Base-by-base conservation (phyloP, 2,113 vertebrate genomes). In the Gobio gobio region DNA sequence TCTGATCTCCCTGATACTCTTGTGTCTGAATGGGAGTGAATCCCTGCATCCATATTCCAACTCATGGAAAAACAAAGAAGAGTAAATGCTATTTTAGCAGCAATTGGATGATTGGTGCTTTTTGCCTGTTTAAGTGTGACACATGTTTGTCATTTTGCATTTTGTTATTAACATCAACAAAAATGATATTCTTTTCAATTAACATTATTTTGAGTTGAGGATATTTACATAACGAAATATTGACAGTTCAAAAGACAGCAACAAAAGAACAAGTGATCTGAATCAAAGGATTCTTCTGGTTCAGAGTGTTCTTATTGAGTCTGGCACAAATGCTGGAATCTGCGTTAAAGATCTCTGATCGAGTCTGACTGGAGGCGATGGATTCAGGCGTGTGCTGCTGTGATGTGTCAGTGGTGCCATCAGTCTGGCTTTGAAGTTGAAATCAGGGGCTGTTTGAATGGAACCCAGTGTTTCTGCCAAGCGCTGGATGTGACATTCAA, bases 391-490 rank as follows among this genome's bases (percentile, higher is more conserved):
- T 61, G 83, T 85, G 43, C 64, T 85, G 43, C 64, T 63, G 73
- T 51, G 84, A 87, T 88, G 84, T 83, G 72, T 82, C 78, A 61
- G 59, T 85, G 80, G 70, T 85, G 61, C 86, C n/a, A 45, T 70
- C 79, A 78, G 80, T 54, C 49, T 33, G 12, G 82, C 78, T 86
- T 91, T 91, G 88, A 91, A 91, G 87, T 64, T 76, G 29, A 87
- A 76, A 84, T 87, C 78, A 58, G 51, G 56, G 80, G n/a, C 61
- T 74, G 59, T 86, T 83, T 87, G 77, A 88, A 79, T 72, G 80
- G 82, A 86, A 45, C 63, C 70, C 75, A 72, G 26, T 80, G 58
- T 75, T 51, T 47, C 68, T 86, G 61, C 78, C 79, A 86, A 77
- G 64, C 72, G 26, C 86, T 74, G 84, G 80, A 83, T 63, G 76